Conservation (phyloP, 1,140 invertebrate species). For the Oreohelix idahoensis region DNA sequence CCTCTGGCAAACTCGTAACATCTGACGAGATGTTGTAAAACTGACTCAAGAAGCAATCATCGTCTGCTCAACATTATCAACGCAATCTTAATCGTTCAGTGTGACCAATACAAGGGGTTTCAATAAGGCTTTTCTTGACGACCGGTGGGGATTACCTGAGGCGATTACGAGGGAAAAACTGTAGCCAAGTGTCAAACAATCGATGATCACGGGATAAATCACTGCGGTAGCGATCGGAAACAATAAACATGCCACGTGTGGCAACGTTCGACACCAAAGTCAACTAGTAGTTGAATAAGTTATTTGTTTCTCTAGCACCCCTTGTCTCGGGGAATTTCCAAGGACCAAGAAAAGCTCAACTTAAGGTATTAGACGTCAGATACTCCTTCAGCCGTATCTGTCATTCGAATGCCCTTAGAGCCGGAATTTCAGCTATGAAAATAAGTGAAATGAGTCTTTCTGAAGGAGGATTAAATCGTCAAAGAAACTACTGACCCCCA, state of each 20-base stretch:
- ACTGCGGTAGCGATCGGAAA: not conserved
- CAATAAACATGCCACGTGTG: not conserved
- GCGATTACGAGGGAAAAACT: not conserved
- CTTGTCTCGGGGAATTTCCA: not conserved
- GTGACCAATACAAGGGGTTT: not conserved
- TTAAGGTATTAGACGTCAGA: not conserved
- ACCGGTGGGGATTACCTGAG: constrained; percentile 11
- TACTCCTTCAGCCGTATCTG: not conserved
- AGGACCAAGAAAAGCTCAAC: not conserved
- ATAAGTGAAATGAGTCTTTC: not conserved
- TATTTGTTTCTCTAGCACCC: not conserved
- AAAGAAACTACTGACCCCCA: constrained; percentile 3
- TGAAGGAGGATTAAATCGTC: not conserved
- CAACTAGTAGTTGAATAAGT: not conserved
- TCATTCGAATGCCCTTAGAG: constrained; percentile 3
- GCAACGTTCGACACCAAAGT: not conserved
- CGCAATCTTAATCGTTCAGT: not conserved
- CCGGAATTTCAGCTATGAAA: not conserved
- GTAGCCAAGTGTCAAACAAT: constrained; percentile 4
- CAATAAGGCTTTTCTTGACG: not conserved
- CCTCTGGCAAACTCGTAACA: no score
- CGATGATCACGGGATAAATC: not conserved
- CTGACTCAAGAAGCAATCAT: not conserved
- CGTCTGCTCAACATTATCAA: not conserved
- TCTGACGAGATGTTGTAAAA: no score